Percentiles rank a stretch among this genome's conserved stretches.
These are phyloP conservation scores for Opisthograptis luteolata DNA, from an alignment of 2,888 invertebrate species.

Conservation along the genomic window DNA sequence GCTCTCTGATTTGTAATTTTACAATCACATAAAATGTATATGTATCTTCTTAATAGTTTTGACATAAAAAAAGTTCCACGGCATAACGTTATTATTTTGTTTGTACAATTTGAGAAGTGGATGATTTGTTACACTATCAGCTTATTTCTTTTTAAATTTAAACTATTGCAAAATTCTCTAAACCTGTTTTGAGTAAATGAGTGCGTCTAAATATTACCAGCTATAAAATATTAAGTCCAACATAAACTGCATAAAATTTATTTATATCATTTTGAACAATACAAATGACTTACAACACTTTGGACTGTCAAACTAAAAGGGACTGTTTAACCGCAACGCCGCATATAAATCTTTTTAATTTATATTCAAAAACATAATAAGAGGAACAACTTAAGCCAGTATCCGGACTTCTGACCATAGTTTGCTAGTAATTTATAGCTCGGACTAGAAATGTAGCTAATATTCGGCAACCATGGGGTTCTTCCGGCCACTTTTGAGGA, in stretches of 20 bases:
- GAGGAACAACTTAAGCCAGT: slow-evolving; percentile 71
- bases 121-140: no score
- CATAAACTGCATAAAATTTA: neutral
- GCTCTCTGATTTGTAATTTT: neutral
- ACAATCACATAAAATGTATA: neutral
- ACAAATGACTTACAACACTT: slow-evolving; percentile 48
- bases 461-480: neutral
- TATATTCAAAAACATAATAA: slow-evolving; percentile 81
- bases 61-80: no score
- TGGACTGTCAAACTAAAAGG: slow-evolving; percentile 40
- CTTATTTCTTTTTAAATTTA: no score
- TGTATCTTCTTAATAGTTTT: no score
- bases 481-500: neutral
- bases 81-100: no score
- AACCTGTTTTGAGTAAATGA: no score
- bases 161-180: no score
- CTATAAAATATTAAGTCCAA: neutral
- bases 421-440: slow-evolving; percentile 72
- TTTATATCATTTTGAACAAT: slow-evolving; percentile 51
- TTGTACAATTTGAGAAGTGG: no score
- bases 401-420: slow-evolving; percentile 64
- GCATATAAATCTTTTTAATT: slow-evolving; percentile 77
- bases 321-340: slow-evolving; percentile 32
- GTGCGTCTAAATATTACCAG: neutral
- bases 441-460: slow-evolving; percentile 2